Evolutionary conservation across 2,888 invertebrate species (phyloP).

Genomic region (Sipha maydis): DNA sequence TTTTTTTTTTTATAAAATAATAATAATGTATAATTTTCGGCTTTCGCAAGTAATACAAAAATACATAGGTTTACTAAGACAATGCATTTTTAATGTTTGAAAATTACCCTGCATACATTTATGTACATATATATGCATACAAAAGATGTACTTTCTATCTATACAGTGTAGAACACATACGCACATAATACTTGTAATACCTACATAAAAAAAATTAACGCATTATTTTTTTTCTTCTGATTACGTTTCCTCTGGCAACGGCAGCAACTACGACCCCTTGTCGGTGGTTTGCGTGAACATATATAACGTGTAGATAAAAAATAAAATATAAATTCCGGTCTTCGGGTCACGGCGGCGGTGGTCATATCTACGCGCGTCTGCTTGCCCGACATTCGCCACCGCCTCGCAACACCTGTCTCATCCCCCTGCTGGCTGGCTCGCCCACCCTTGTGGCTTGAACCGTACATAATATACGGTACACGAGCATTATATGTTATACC

Average conservation of each 20-base stretch:
- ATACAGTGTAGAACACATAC: not conserved
- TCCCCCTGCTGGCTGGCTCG: not conserved
- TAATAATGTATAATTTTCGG: too few relatives aligned
- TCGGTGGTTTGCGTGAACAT: not conserved
- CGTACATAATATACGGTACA: not conserved
- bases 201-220: not conserved
- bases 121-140: too few relatives aligned
- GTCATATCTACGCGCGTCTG: conserved; percentile 26
- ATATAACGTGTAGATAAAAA: not conserved
- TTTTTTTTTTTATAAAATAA: too few relatives aligned
- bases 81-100: too few relatives aligned
- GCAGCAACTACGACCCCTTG: not conserved
- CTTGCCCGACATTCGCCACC: not conserved
- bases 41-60: too few relatives aligned
- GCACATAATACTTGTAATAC: not conserved
- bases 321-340: not conserved
- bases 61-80: too few relatives aligned
- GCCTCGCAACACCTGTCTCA: conserved; percentile 9
- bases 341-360: conserved; percentile 19
- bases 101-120: too few relatives aligned
- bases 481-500: not conserved
- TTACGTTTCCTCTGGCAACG: not conserved
- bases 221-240: not conserved
- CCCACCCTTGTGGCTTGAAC: not conserved
- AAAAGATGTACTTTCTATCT: too few relatives aligned